Evolutionary conservation across 2,888 invertebrate genomes (phyloP), one percentile per base, ranked within the genome.

Genomic region (Andrena bicolor): DNA sequence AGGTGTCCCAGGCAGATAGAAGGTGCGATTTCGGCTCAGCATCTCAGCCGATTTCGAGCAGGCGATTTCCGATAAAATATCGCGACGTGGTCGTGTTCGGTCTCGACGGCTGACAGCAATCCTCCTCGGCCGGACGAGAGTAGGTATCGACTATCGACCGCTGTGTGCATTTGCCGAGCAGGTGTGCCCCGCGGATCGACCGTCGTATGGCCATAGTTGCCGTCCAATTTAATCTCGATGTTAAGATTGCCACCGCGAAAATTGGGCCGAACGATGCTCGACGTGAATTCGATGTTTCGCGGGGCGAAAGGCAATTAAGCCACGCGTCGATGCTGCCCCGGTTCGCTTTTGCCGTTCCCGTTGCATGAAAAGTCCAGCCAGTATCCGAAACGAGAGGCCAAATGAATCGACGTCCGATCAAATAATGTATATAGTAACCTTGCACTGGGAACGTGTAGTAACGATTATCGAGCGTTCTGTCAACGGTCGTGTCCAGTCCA

Each of bases 241-340:
- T 68, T 77, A 75, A 71, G 83, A 77, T 81, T 35, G 80, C 51
- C 76, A 51, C 49, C 7, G 66, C 35, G 69, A 69, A 73, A 78
- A 77, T 77, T 76, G 70, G 76, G 35, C 48, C 68, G 66, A 63
- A 16, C 70, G 71, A 26, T 61, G 30, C 53, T n/a, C 60, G 58
- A 41, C 48, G 61, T 10, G 68, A 63, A 41, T 28, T 75, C 41
- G 69, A 48, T 75, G 64, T 2, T 4, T 30, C 23, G 3, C 7
- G 16, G 16, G 49, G 60, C 23, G 28, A 61, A 51, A 66, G 60
- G 65, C 71, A 76, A 80, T 80, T 76, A 66, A 71, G n/a, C 65
- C 64, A 35, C 26, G 65, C 56, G 71, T 71, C 77, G 26, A 16
- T 16, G 58, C 32, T 30, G 20, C 16, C 30, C n/a, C 23, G 26